Conservation (phyloP, 2,113 vertebrate species). For the Clarias batrachus region DNA sequence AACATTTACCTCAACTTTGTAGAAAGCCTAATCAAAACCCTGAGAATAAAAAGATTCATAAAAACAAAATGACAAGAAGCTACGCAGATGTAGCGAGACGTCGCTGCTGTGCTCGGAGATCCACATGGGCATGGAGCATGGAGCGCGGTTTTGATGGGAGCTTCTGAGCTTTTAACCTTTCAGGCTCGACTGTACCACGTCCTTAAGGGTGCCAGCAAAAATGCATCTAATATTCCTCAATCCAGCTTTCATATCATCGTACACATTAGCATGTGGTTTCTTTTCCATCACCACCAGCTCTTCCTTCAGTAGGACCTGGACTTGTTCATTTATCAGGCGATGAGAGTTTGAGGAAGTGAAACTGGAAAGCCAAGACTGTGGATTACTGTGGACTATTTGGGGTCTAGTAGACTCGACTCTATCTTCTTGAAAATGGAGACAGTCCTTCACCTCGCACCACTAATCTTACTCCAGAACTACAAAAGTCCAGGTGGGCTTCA, state of each 20-base stretch:
- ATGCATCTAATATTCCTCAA: neutral
- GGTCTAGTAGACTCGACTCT: neutral
- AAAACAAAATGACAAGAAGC: neutral
- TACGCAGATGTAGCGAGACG: neutral
- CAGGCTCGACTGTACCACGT: neutral
- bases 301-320: neutral
- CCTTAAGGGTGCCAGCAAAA: neutral
- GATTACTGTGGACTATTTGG: neutral
- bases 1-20: neutral
- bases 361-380: neutral
- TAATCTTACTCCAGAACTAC: neutral
- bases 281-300: neutral
- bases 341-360: neutral
- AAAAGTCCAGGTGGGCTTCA: neutral
- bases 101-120: neutral
- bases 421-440: neutral
- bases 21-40: neutral
- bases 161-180: neutral
- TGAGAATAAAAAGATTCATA: neutral
- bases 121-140: neutral
- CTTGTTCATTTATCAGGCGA: neutral
- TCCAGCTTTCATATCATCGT: neutral
- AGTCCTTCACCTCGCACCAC: neutral
- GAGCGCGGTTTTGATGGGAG: neutral
- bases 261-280: neutral